phyloP scores from a whole-genome alignment of 2,797 vertebrate species.

The Diceros bicornis region DNA sequence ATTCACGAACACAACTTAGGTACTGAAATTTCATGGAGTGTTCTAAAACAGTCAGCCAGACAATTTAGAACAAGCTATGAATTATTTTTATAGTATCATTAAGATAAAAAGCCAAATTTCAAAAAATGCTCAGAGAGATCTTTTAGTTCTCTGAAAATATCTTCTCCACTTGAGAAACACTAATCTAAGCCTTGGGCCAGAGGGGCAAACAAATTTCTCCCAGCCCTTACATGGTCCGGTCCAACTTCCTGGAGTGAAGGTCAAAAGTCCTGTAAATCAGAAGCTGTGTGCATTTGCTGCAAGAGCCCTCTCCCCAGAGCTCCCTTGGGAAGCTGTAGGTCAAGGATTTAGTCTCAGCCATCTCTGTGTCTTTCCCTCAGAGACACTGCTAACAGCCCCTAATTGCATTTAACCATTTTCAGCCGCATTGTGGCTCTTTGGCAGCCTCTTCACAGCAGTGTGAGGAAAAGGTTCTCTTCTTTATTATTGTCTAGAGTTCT shows the following conservation, averaged over 20 bases:
- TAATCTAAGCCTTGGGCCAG: background rate
- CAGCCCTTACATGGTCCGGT: background rate
- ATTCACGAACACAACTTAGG: slow-evolving; percentile 20
- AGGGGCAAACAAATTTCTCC: background rate
- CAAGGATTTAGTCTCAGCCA: slow-evolving; percentile 24
- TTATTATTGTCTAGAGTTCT: background rate
- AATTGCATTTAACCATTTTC: slow-evolving; percentile 49
- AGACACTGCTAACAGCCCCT: background rate
- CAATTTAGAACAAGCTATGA: slow-evolving; percentile 26
- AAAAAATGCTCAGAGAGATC: slow-evolving; percentile 26
- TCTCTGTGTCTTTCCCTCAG: background rate
- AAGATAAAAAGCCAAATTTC: slow-evolving; percentile 58
- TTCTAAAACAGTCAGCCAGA: slow-evolving; percentile 29
- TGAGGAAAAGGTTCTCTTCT: background rate
- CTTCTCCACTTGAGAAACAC: slow-evolving; percentile 48
- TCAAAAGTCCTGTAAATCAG: background rate
- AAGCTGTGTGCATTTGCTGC: background rate
- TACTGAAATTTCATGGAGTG: slow-evolving; percentile 19
- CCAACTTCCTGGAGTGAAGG: background rate
- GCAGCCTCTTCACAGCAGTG: background rate
- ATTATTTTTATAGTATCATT: slow-evolving; percentile 42
- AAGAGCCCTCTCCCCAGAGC: background rate
- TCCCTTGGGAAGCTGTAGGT: slow-evolving; percentile 9
- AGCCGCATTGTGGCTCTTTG: background rate
- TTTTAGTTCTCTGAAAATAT: background rate